Base-by-base conservation (phyloP, 2,888 invertebrate species). In the Heliconius charithonia region DNA sequence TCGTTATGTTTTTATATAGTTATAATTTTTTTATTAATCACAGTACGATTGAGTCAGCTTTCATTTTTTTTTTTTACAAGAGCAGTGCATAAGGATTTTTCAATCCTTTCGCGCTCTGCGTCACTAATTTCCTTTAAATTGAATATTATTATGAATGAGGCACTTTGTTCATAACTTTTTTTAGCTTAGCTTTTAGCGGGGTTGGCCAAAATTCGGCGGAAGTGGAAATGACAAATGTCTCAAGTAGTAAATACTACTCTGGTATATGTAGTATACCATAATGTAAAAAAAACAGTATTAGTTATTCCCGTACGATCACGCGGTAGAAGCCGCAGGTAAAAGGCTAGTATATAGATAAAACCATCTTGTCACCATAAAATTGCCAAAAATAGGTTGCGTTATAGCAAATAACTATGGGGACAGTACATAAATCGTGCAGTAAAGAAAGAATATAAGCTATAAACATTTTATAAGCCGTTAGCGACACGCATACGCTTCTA, bases 381-480 rank as follows among this genome's bases (percentile, higher is more conserved):
- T 76, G 62, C 75, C 77, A 79, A 81, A 84, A 82, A 83, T 83
- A 84, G 83, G 84, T 83, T 79, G 79, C 81, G 78, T 82, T 79
- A 83, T 82, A 76, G 77, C 75, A 76, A 80, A 83, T 82, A 82
- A 81, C 80, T 82, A 81, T 74, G 81, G 80, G 82, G 84, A 84
- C 85, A 84, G 85, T 85, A 84, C 80, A 85, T 88, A 86, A 88
- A 87, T 85, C 83, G 83, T 79, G 82, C 81, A 86, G 82, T 88
- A 89, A 88, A 87, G 85, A 85, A 86, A 87, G 85, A 85, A 86
- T 86, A 87, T 85, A 83, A 81, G 82, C 85, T 86, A 87, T 90
- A 90, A 89, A 90, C 88, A 88, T 89, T 90, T 90, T 90, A 90
- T 89, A 88, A 83, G 88, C 85, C 87, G 87, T 89, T 88, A 84